Evolutionary conservation across 2,888 invertebrate species (phyloP), one percentile per base, ranked within the genome.

Genomic region (Drosophila demipolita): DNA sequence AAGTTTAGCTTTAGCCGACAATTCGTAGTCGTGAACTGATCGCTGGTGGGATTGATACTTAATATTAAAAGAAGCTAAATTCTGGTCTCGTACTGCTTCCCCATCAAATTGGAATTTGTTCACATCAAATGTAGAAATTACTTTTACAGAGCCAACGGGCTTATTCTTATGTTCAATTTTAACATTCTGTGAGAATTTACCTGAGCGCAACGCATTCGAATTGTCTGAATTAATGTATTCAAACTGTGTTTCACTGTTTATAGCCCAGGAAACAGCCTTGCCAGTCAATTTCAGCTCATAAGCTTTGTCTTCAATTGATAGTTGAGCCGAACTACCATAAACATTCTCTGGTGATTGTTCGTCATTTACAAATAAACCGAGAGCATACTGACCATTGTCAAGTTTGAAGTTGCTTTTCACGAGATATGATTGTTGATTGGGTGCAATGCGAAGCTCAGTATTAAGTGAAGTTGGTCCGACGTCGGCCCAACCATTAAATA

Each of bases 1-100:
- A 0, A 93, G 91, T 58, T 94, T 94, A 0, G 94, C 93, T 76
- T 95, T 95, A 1, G 96, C 93, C 23, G 95, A 94, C 0, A 96
- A 79, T 61, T 95, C 95, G 3, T 94, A 94, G 33, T 93, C 92
- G 15, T 89, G 84, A 1, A 86, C 78, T 1, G 92, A 83, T 40
- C 93, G 93, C 32, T 92, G 91, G 72, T 94, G 93, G 23, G 90
- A 83, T 65, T 94, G 93, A 1, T 93, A 92, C 17, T 94, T 93
- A 1, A 95, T 70, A 57, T 94, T 94, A 0, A 94, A 89, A 2
- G 94, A 94, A 0, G 95, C 93, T 54, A 95, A 94, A 72, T 95
- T 94, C 70, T 95, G 94, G 0, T 94, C 93, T 82, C 95, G 95
- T 38, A 94, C 92, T 0, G 95, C 93, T 73, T 95, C 94, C 0